Evolutionary conservation across 2,113 vertebrate genomes (phyloP).

Genomic region (Galeopterus variegatus): DNA sequence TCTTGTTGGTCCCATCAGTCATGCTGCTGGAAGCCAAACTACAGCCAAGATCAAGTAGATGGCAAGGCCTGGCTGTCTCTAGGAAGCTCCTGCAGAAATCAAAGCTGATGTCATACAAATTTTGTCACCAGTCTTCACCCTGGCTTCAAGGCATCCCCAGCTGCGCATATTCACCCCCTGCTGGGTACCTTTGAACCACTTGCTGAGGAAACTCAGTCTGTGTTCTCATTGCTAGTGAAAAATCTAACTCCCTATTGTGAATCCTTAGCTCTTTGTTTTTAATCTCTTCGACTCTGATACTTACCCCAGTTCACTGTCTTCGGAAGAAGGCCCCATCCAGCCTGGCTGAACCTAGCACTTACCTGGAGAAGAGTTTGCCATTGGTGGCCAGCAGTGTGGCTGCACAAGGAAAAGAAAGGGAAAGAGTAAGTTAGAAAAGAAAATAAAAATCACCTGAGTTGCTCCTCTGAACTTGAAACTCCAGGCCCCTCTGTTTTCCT

Average conservation of each 20-base stretch:
- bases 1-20: constrained; percentile 90
- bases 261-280: constrained; percentile 13
- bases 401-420: constrained; percentile 71
- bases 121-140: not conserved
- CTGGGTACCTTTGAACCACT: not conserved
- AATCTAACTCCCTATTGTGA: not conserved
- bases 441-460: not conserved
- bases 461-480: not conserved
- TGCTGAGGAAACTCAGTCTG: not conserved
- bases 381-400: constrained; percentile 80
- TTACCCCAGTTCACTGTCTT: not conserved
- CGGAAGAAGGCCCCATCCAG: not conserved
- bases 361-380: constrained; percentile 81
- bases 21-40: constrained; percentile 92
- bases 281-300: not conserved
- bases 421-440: constrained; percentile 54
- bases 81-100: constrained; percentile 81
- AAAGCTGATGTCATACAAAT: not conserved
- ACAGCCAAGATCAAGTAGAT: constrained; percentile 88
- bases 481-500: not conserved
- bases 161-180: not conserved
- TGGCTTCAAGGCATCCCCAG: not conserved
- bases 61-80: constrained; percentile 72
- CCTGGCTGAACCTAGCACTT: constrained; percentile 36
- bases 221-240: not conserved